Percentiles rank a stretch among this genome's conserved stretches.
Evolutionary conservation across 1,140 invertebrate species (phyloP).

Genomic region (Paraescarpia echinospica): DNA sequence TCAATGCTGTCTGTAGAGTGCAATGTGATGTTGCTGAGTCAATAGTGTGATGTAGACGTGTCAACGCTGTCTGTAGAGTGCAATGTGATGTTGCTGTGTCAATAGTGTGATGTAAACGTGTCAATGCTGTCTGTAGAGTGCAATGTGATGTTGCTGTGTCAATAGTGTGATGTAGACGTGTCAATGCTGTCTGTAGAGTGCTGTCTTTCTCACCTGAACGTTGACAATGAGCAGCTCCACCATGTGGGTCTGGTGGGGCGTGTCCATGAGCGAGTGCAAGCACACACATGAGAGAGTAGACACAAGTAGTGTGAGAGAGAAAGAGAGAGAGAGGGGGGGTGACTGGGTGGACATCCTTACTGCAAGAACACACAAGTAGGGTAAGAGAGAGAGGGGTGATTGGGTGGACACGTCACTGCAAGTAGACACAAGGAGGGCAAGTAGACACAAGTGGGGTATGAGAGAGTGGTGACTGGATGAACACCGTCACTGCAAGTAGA

Average conservation of each 20-base stretch:
- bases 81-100: too few species aligned
- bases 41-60: too few species aligned
- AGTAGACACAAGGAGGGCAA: neutral
- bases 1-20: too few species aligned
- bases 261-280: slow-evolving; percentile 63
- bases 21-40: too few species aligned
- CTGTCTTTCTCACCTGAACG: slow-evolving; percentile 33
- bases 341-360: neutral
- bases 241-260: slow-evolving; percentile 63
- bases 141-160: too few species aligned
- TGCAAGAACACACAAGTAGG: neutral
- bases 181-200: neutral
- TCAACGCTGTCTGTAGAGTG: neutral
- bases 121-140: too few species aligned
- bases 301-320: slow-evolving; percentile 3
- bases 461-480: too few species aligned
- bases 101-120: too few species aligned
- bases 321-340: too few species aligned
- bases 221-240: slow-evolving; percentile 63
- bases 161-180: too few species aligned
- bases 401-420: neutral
- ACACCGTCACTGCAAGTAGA: too few species aligned
- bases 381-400: neutral
- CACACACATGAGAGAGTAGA: slow-evolving; percentile 59
- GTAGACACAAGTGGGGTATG: neutral